These are phyloP conservation scores for Copidosoma floridanum DNA, from an alignment of 1,140 invertebrate genomes.

Conservation along the genomic window DNA sequence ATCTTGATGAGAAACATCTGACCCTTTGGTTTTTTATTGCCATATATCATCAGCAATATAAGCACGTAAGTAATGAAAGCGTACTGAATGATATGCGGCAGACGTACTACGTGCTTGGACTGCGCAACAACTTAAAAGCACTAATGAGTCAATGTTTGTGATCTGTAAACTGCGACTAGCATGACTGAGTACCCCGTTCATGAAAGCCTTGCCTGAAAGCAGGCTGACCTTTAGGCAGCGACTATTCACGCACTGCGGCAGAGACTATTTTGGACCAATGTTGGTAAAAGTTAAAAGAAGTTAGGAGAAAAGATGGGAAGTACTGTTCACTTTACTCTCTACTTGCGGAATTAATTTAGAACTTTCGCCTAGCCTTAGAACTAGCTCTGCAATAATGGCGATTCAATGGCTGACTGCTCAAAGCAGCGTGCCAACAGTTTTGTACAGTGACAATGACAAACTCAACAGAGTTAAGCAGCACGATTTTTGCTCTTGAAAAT, in stretches of 20 bases:
- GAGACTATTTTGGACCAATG: conserved; percentile 42
- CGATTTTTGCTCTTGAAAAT: too few relatives aligned
- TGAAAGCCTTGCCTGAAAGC: conserved; percentile 4
- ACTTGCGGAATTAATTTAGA: conserved; percentile 35
- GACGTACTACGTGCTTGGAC: conserved; percentile 27
- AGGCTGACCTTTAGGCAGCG: conserved; percentile 13
- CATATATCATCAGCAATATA: conserved; percentile 17
- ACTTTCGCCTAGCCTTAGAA: conserved; percentile 25
- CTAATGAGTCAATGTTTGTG: not conserved
- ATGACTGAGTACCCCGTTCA: not conserved
- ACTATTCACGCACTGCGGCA: conserved; percentile 36
- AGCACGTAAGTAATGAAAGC: conserved; percentile 27
- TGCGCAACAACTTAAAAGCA: conserved; percentile 11
- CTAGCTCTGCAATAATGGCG: conserved; percentile 33
- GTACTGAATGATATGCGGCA: conserved; percentile 33
- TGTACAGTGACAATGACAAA: too few relatives aligned
- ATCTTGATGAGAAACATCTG: too few relatives aligned
- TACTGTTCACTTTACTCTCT: conserved; percentile 37
- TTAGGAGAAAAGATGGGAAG: conserved; percentile 39
- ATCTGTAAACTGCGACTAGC: too few relatives aligned
- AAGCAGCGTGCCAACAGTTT: conserved; percentile 15
- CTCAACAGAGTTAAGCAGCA: too few relatives aligned
- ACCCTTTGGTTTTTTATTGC: conserved; percentile 17
- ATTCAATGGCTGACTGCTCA: conserved; percentile 32
- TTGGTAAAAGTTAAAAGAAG: conserved; percentile 30